These are phyloP conservation scores for Periparus ater DNA, from an alignment of 2,797 vertebrate genomes.

Conservation along the genomic window DNA sequence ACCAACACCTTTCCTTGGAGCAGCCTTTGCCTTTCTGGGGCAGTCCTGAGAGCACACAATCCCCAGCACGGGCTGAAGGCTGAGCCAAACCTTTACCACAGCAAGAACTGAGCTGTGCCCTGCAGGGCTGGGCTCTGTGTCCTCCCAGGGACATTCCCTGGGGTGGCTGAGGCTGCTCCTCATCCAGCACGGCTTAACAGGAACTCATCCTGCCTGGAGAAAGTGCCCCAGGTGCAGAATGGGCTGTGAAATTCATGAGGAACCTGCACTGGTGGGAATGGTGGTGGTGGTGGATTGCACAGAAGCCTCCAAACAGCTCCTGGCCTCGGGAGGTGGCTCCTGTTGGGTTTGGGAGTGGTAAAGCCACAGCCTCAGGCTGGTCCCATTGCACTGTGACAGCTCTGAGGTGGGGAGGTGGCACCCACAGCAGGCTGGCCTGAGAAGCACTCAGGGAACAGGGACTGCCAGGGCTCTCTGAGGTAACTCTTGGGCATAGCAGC, in stretches of 20 bases:
- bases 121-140: background rate
- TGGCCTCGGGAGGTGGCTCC: background rate
- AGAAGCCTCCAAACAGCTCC: background rate
- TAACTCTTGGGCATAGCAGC: background rate
- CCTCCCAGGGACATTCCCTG: background rate
- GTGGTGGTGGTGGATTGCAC: background rate
- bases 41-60: background rate
- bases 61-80: background rate
- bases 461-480: background rate
- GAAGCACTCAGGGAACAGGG: background rate
- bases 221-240: background rate
- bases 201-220: background rate
- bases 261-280: background rate
- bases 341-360: background rate
- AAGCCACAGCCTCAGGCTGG: background rate
- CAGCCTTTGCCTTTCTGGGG: background rate
- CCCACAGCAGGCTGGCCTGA: background rate
- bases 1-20: background rate
- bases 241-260: background rate
- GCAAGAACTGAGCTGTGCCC: background rate
- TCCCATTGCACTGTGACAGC: background rate
- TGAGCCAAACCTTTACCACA: background rate
- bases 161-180: background rate
- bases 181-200: background rate
- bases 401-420: background rate